Conservation (phyloP, 2,113 vertebrate genomes). For the Calidris pygmaea region DNA sequence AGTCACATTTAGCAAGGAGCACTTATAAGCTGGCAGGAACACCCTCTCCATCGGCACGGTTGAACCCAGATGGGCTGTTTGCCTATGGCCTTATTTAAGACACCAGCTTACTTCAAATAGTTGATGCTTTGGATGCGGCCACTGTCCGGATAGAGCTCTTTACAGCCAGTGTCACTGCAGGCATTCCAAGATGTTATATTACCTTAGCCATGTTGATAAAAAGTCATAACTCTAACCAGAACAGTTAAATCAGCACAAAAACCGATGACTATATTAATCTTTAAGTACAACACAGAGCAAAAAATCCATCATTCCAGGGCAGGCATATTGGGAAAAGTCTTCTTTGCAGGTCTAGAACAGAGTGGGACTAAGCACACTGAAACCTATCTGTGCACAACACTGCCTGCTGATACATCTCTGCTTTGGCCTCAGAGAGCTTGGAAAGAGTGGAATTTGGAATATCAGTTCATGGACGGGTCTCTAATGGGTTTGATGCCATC, state of each 20-base stretch:
- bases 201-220: neutral
- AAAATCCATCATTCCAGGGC: neutral
- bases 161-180: neutral
- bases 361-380: neutral
- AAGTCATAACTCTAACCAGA: neutral
- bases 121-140: neutral
- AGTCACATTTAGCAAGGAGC: neutral
- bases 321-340: neutral
- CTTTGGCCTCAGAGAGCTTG: neutral
- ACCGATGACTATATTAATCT: neutral
- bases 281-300: neutral
- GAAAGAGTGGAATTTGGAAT: neutral
- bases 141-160: neutral
- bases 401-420: neutral
- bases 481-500: neutral
- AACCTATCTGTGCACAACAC: neutral
- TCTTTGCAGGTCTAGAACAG: neutral
- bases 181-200: neutral
- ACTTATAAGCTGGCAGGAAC: neutral
- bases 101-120: neutral
- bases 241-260: neutral
- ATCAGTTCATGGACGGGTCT: neutral
- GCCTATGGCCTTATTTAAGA: neutral
- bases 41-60: neutral
- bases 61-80: neutral